Base-by-base conservation (phyloP, 2,888 invertebrate species). In the Hymenopus coronatus region DNA sequence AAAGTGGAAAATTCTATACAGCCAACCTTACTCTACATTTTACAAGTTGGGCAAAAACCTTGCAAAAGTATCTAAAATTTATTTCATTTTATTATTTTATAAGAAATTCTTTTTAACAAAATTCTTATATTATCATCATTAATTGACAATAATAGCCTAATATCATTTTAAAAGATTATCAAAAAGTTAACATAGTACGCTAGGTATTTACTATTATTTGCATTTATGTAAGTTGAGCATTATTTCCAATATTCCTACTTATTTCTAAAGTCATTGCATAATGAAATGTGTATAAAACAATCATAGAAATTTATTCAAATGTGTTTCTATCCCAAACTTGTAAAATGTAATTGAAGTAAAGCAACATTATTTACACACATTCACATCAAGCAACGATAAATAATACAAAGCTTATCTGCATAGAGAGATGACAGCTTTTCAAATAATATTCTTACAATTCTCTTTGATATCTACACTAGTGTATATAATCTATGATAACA, bases 291-390 rank as follows among this genome's bases (percentile, higher is more conserved):
- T 87, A 89, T 87, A 54, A 89, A 87, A 89, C 28, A 84, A 84
- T 84, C 70, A 84, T 82, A 88, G 46, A 40, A 85, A 85, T 85
- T 28, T 33, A 15, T 85, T 46, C 40, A 46, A 33, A 40, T 82
- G 40, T 8, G 70, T 87, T 87, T 84, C 28, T 87, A 87, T 87
- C 40, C 87, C 89, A 89, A 84, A 87, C 87, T 89, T 87, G 87
- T 89, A 89, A 89, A 89, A 89, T 89, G 87, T 89, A 89, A 84
- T 84, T 46, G 87, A 89, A 89, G 89, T 89, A 82, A 70, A 87
- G 87, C 89, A n/a, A 84, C 40, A 40, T 83, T 85, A 83, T 89
- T 15, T 87, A 87, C 70, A 87, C 12, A 87, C 84, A 89, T 87
- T 82, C 86, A 86, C 85, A 86, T 27, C 30, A 33, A 88, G 82